Evolutionary conservation across 2,888 invertebrate species (phyloP).

Genomic region (Steinernema hermaphroditum): DNA sequence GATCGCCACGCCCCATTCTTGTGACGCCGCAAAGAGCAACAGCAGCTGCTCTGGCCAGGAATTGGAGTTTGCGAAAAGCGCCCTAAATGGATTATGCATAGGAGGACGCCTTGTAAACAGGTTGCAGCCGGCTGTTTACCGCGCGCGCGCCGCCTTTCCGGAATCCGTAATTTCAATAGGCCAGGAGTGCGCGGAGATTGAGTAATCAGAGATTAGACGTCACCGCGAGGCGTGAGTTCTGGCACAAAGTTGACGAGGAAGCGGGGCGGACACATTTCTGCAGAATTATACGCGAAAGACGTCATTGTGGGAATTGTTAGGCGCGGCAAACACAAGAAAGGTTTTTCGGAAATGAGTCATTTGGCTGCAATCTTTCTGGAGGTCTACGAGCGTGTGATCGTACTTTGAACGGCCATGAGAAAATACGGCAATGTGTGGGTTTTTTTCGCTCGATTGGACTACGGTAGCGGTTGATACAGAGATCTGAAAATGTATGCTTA

Average conservation of each 20-base stretch:
- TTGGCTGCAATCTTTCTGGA: background rate
- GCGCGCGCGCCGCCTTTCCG: background rate
- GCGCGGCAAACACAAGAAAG: background rate
- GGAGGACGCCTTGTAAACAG: background rate
- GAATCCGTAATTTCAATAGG: background rate
- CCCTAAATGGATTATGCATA: slow-evolving; percentile 18
- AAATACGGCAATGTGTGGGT: too few relatives aligned
- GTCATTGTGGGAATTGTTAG: background rate
- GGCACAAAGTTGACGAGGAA: background rate
- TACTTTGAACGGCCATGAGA: too few relatives aligned
- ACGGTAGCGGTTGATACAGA: too few relatives aligned
- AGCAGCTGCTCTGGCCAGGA: background rate
- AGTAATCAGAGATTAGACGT: slow-evolving; percentile 15
- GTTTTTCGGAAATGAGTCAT: background rate
- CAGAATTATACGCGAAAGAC: background rate
- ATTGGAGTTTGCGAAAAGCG: background rate
- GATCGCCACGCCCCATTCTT: background rate
- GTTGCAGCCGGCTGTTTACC: slow-evolving; percentile 24
- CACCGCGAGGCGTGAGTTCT: background rate
- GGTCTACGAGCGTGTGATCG: too few relatives aligned
- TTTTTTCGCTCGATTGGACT: too few relatives aligned
- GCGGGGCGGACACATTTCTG: background rate
- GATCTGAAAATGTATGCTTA: too few relatives aligned
- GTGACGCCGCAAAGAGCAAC: slow-evolving; percentile 1
- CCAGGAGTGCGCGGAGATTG: background rate